Evolutionary conservation across 2,888 invertebrate species (phyloP).

Genomic region (Cryptosula pallasiana): DNA sequence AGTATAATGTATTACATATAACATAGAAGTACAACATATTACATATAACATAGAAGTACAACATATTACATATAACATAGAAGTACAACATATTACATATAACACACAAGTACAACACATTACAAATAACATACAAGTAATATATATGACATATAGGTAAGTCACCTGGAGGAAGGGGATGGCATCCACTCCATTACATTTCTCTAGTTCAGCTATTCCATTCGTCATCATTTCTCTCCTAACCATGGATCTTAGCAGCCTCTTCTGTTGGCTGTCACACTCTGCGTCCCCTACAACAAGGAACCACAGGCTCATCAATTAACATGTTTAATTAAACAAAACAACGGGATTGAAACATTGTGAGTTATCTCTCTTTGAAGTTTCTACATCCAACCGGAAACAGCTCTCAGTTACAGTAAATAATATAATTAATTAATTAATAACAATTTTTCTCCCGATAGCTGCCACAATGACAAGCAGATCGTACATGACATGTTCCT

Average conservation of each 20-base stretch:
- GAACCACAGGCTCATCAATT: no score
- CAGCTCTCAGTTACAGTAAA: no score
- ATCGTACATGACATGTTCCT: no score
- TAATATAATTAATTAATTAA: no score
- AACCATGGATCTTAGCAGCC: constrained; percentile 17
- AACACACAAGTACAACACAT: background rate
- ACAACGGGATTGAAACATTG: no score
- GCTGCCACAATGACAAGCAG: no score
- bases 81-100: background rate
- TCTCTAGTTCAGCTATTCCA: constrained; percentile 69
- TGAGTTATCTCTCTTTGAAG: no score
- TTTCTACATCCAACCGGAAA: no score
- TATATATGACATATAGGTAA: background rate
- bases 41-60: background rate
- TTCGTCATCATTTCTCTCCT: constrained; percentile 58
- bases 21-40: no score
- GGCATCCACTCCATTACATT: constrained; percentile 75
- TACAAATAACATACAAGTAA: background rate
- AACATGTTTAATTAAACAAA: no score
- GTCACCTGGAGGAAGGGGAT: constrained; percentile 85
- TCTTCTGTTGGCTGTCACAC: background rate
- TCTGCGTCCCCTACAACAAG: background rate
- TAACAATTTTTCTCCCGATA: no score
- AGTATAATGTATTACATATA: no score
- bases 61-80: background rate